A percentile compares a stretch with the other conserved stretches of the same genome.
These are phyloP conservation scores for Plecturocebus donacophilus DNA, from an alignment of 2,113 vertebrate species.

Conservation along the genomic window DNA sequence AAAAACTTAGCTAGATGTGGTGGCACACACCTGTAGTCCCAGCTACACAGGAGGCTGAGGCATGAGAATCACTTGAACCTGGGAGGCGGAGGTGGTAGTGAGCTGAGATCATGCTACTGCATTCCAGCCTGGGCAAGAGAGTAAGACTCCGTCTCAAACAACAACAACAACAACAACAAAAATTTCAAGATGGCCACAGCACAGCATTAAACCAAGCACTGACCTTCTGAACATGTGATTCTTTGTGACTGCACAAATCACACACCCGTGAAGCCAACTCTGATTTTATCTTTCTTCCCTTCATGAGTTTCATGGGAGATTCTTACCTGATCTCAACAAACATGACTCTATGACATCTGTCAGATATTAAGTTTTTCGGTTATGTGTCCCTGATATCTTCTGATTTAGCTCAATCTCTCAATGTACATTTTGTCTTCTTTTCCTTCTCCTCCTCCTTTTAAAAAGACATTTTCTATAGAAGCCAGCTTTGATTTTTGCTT, in stretches of 20 bases:
- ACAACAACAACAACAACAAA: too few relatives aligned
- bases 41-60: too few relatives aligned
- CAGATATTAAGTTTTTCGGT: not conserved
- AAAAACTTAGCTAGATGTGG: too few relatives aligned
- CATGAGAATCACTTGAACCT: too few relatives aligned
- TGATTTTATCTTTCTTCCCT: not conserved
- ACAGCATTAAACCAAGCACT: not conserved
- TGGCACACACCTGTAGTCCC: too few relatives aligned
- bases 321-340: not conserved
- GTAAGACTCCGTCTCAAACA: too few relatives aligned
- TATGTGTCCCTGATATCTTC: not conserved
- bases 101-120: too few relatives aligned
- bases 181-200: not conserved
- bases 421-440: not conserved
- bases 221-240: not conserved
- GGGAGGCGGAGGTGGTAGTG: too few relatives aligned
- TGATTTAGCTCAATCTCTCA: not conserved
- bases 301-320: not conserved
- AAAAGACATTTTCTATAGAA: slow-evolving; percentile 42
- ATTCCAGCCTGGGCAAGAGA: too few relatives aligned
- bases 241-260: not conserved
- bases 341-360: not conserved
- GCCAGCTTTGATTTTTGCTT: slow-evolving; percentile 56
- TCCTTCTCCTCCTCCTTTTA: not conserved
- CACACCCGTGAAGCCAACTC: not conserved